Evolutionary conservation across 2,113 vertebrate genomes (phyloP).

Genomic region (pig (Sus scrofa)): T2T-Sscrofa CM000818.6:2362001-2362500

Average conservation of each 20-base stretch:
- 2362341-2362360: not conserved
- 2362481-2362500: constrained; percentile 25
- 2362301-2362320: not conserved
- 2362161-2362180: not conserved
- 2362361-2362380: not conserved
- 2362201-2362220: not conserved
- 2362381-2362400: constrained; percentile 51
- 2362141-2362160: not conserved
- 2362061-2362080: not conserved
- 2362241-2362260: constrained; percentile 63
- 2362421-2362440: not conserved
- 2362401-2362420: not conserved
- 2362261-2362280: not conserved
- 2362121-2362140: not conserved
- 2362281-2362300: not conserved
- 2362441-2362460: constrained; percentile 54
- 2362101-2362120: not conserved
- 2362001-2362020: not conserved
- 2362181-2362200: not conserved
- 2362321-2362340: not conserved
- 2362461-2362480: constrained; percentile 44
- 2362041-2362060: not conserved
- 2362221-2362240: not conserved
- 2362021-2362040: not conserved
- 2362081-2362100: fast-evolving